Percentiles rank a stretch among this genome's conserved stretches.
These are phyloP conservation scores for Oceanites oceanicus DNA, from an alignment of 2,113 vertebrate genomes.

Conservation along the genomic window DNA sequence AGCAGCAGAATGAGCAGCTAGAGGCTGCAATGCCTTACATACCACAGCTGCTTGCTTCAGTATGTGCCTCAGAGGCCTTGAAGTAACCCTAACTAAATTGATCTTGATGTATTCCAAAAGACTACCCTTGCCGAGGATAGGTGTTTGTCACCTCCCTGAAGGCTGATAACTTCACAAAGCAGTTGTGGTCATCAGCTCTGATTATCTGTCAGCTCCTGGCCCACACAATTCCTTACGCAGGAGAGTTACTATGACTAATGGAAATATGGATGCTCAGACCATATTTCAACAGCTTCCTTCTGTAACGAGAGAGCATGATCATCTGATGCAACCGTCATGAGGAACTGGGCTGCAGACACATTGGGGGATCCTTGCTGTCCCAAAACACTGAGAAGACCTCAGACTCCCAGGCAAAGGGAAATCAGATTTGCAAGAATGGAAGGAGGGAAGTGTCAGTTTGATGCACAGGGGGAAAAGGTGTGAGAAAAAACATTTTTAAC, in stretches of 20 bases:
- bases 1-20: not conserved
- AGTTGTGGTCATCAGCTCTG: not conserved
- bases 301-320: rapidly evolving
- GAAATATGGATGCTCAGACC: not conserved
- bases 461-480: rapidly evolving
- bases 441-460: not conserved
- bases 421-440: not conserved
- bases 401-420: not conserved
- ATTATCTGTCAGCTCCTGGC: not conserved
- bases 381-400: not conserved
- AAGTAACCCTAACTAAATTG: not conserved
- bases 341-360: not conserved
- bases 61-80: not conserved
- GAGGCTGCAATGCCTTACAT: not conserved
- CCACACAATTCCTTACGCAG: not conserved
- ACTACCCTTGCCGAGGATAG: not conserved
- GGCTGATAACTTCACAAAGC: not conserved
- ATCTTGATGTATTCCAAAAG: not conserved
- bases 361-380: not conserved
- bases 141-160: not conserved
- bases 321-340: rapidly evolving
- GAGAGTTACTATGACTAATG: not conserved
- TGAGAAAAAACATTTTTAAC: not conserved
- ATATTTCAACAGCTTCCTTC: not conserved
- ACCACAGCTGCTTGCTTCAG: not conserved